Percentiles rank a stretch among this genome's conserved stretches.
Evolutionary conservation across 2,113 vertebrate genomes (phyloP).

Genomic region (Lynx canadensis): DNA sequence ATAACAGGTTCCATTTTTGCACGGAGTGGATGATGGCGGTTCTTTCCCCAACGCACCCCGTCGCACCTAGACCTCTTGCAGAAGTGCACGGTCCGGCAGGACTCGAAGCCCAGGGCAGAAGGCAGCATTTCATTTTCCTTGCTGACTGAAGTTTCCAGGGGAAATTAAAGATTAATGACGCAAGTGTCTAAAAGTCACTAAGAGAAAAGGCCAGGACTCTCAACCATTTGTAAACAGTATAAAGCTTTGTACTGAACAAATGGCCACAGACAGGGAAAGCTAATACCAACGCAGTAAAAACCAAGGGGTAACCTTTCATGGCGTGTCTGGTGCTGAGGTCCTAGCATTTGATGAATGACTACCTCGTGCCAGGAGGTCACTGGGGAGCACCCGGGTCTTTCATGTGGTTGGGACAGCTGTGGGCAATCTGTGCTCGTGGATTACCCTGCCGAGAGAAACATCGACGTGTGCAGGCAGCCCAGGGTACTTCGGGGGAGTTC

Average conservation of each 20-base stretch:
- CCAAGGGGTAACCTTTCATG: constrained; percentile 27
- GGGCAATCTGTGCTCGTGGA: constrained; percentile 79
- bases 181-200: constrained; percentile 41
- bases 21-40: not conserved
- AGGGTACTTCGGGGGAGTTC: not conserved
- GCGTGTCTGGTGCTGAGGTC: constrained; percentile 52
- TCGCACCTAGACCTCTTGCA: not conserved
- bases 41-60: fast-evolving
- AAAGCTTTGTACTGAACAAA: constrained; percentile 54
- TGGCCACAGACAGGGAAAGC: constrained; percentile 52
- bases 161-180: constrained; percentile 67
- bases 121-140: constrained; percentile 40
- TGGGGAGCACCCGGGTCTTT: constrained; percentile 81
- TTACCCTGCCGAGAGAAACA: constrained; percentile 7
- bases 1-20: not conserved
- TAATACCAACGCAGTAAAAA: not conserved
- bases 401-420: constrained; percentile 86
- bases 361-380: constrained; percentile 79
- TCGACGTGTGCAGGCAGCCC: not conserved
- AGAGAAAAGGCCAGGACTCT: constrained; percentile 49
- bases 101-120: not conserved
- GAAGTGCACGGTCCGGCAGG: not conserved
- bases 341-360: constrained; percentile 80
- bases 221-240: constrained; percentile 52
- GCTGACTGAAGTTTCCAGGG: constrained; percentile 19